phyloP scores from a whole-genome alignment of 2,888 invertebrate species.

The Caenorhabditis wallacei region DNA sequence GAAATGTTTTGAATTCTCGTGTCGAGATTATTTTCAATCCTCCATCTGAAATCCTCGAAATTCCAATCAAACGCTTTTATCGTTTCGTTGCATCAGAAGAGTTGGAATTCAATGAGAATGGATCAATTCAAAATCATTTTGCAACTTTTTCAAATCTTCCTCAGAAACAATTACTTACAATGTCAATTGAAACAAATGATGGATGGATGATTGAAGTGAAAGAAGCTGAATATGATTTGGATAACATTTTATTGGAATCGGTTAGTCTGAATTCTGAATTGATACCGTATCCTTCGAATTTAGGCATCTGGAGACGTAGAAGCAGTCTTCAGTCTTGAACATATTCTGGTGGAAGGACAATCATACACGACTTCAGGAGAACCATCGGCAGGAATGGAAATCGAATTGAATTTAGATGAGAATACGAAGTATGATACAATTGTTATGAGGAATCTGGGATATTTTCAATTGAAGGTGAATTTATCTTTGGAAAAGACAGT shows the following conservation, averaged over 20 bases:
- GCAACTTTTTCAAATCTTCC: constrained; percentile 90
- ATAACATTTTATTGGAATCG: constrained; percentile 95
- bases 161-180: constrained; percentile 92
- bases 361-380: constrained; percentile 89
- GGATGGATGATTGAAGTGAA: constrained; percentile 95
- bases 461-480: constrained; percentile 89
- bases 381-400: constrained; percentile 34
- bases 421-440: constrained; percentile 88
- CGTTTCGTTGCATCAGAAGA: constrained; percentile 93
- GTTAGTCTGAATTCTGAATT: constrained; percentile 85
- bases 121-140: constrained; percentile 84
- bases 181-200: constrained; percentile 85
- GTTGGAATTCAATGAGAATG: constrained; percentile 89
- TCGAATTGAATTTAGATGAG: constrained; percentile 9
- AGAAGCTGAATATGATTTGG: constrained; percentile 87
- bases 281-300: not conserved
- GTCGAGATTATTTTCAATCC: constrained; percentile 93
- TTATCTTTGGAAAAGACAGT: not conserved
- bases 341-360: constrained; percentile 94
- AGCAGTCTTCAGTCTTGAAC: constrained; percentile 96
- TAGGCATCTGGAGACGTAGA: constrained; percentile 82
- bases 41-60: constrained; percentile 95
- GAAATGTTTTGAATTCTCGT: constrained; percentile 92
- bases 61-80: constrained; percentile 98
- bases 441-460: constrained; percentile 99